These are phyloP conservation scores for Sturnus vulgaris DNA, from an alignment of 2,113 vertebrate species.

Conservation along the genomic window DNA sequence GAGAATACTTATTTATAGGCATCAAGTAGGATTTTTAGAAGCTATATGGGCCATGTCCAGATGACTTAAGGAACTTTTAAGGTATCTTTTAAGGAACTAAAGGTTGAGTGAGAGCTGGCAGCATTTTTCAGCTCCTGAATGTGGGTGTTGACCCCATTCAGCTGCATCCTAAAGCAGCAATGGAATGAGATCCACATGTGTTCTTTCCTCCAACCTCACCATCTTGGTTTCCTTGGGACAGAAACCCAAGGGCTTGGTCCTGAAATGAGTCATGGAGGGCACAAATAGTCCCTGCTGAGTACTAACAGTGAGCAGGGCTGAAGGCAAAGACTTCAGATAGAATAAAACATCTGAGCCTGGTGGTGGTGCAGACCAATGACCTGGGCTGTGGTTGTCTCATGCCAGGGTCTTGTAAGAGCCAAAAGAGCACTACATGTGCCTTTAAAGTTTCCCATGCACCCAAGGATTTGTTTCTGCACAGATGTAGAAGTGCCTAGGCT, in stretches of 20 bases:
- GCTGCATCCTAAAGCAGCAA: neutral
- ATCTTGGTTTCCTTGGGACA: neutral
- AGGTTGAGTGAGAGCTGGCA: neutral
- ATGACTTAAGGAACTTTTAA: neutral
- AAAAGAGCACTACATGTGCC: neutral
- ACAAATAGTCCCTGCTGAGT: neutral
- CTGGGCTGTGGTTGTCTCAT: neutral
- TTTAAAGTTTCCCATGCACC: neutral
- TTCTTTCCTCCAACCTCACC: neutral
- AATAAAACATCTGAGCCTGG: neutral
- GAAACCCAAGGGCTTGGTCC: neutral
- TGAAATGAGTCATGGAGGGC: neutral
- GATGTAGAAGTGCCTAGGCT: neutral
- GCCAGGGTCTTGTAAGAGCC: neutral
- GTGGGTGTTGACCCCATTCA: neutral
- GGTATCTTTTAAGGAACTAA: neutral
- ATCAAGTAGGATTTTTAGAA: neutral
- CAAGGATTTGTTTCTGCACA: neutral
- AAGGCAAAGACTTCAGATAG: neutral
- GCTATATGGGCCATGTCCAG: neutral
- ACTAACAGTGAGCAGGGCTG: accelerated
- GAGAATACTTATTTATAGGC: neutral
- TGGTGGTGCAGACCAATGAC: neutral
- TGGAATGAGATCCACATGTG: neutral
- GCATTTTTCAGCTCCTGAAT: neutral